Evolutionary conservation across 30 jellyfish, hydroid and myxozoan genomes (phyloP), one percentile per base, ranked within the genome.

Genomic region (Pseudorhiza aurosa): DNA sequence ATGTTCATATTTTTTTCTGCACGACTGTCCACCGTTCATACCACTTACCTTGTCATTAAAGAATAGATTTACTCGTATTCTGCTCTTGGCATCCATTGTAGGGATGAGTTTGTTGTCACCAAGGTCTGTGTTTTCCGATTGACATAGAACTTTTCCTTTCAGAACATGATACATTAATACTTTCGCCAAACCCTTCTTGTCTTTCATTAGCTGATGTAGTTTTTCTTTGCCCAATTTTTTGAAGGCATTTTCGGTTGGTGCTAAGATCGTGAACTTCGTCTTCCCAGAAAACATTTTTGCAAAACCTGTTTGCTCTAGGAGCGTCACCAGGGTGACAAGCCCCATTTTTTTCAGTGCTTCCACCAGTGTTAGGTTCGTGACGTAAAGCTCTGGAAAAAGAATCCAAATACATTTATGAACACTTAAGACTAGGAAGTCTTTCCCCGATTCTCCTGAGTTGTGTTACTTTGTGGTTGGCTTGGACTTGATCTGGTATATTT

Each of bases 191-290:
- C 49, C 77, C 49, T 84, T 84, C 26, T 58, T 58, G 62, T 84
- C 81, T 7, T 25, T 29, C 12, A 32, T 84, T 30, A 71, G 59
- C 26, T 17, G 30, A 14, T 60, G 36, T 35, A 58, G n/a, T 17
- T 37, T 58, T 24, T 46, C 33, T 31, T 42, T 69, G 75, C 68
- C 87, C 17, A 72, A 62, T 0, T 44, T 43, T 39, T 46, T 65
- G 31, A 84, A 84, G 1, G 88, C 95, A 3, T 37, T 49, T 12
- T 84, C 75, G 73, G 43, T 84, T 32, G 95, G 95, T 28, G 95
- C 95, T 15, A 84, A 74, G 3, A 84, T 26, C 2, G 95, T 84
- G 79, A 57, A 71, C 40, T 59, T 72, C 18, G 63, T 67, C 12
- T 32, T 72, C 17, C 68, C 64, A 9, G 87, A 70, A 12, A 84